Evolutionary conservation across 1,140 invertebrate species (phyloP), one percentile per base, ranked within the genome.

Genomic region (Caenorhabditis inopinata): DNA sequence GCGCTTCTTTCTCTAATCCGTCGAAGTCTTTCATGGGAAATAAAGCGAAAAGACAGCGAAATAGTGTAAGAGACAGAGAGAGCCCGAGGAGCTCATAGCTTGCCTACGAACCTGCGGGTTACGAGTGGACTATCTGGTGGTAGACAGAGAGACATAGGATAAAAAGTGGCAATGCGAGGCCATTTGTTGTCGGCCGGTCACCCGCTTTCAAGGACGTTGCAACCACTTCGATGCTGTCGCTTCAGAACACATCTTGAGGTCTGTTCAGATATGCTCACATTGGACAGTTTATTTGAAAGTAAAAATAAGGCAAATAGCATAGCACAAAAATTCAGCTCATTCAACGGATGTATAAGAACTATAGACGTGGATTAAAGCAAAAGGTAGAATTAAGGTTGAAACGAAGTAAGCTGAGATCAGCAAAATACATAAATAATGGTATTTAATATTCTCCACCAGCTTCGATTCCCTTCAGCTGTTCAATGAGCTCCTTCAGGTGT

Each of bases 21-120:
- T 12, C 58, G 12, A 68, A 38, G 32, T 29, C 58, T 68, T 38
- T 42, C n/a, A 7, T 18, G 16, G 58, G n/a, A 68, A 62, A 68
- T 68, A 68, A 68, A 9, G 32, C 58, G 38, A 68, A 42, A 68
- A 35, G 58, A 23, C 58, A 11, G 32, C 58, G 58, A 38, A n/a
- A 35, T n/a, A 68, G 58, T 38, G 58, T 38, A 68, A 68, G 29
- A 68, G 58, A 27, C 25, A 18, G 38, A 68, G 25, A 38, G 29
- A 68, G 29, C n/a, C n/a, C 25, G 32, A 25, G 2, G 51, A 32
- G 51, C 27, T 58, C 12, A 29, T 21, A 38, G 58, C n/a, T 18
- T 68, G 58, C 32, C 58, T n/a, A 21, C 58, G 58, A 68, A 68
- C 58, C 58, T 68, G 58, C 58, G 32, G 58, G 58, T 68, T 68